A percentile compares a stretch with the other conserved stretches of the same genome.
phyloP scores from a whole-genome alignment of 2,797 vertebrate species.

The Emydoidea blandingii region DNA sequence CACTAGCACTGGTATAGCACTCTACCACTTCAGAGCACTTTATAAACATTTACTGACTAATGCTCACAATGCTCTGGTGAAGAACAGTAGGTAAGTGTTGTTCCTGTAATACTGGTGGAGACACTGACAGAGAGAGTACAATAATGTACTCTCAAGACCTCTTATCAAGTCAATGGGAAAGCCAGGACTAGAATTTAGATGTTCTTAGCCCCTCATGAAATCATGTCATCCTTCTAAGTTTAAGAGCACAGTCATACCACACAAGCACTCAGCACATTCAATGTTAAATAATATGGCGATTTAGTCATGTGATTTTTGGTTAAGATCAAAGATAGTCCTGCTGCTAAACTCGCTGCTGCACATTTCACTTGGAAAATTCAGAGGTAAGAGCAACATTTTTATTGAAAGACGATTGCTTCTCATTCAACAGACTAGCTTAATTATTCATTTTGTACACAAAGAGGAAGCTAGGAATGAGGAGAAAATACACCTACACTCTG shows the following conservation, averaged over 20 bases:
- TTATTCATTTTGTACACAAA: slow-evolving; percentile 56
- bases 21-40: neutral
- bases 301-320: slow-evolving; percentile 55
- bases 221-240: neutral
- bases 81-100: neutral
- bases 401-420: slow-evolving; percentile 58
- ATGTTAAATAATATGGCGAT: neutral
- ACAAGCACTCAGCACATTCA: neutral
- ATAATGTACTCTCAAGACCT: neutral
- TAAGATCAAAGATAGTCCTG: slow-evolving; percentile 46
- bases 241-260: neutral
- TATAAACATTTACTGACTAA: neutral
- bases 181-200: accelerated
- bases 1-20: neutral
- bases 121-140: neutral
- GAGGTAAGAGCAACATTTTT: slow-evolving; percentile 45
- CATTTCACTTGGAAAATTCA: slow-evolving; percentile 49
- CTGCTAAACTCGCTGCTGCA: neutral
- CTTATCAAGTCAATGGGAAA: neutral
- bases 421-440: slow-evolving; percentile 55
- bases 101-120: neutral
- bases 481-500: neutral
- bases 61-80: neutral
- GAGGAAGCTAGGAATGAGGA: slow-evolving; percentile 28
- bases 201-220: neutral